A percentile compares a stretch with the other conserved stretches of the same genome.
Conservation (phyloP, 2,888 invertebrate genomes). For the Chymomyza procnemis region DNA sequence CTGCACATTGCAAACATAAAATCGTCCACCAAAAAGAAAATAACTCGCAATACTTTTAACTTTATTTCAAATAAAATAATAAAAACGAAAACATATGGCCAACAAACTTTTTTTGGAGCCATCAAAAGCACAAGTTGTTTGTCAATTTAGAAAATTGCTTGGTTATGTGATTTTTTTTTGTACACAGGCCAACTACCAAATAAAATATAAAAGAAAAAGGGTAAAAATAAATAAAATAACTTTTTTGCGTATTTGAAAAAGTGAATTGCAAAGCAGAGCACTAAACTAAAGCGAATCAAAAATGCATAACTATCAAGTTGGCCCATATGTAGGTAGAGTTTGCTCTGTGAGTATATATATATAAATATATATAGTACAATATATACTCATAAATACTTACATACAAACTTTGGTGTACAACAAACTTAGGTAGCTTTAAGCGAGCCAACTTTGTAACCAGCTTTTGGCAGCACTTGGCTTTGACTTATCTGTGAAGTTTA, state of each 20-base stretch:
- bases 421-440: not conserved
- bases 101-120: not conserved
- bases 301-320: not conserved
- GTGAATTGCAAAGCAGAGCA: not conserved
- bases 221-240: not conserved
- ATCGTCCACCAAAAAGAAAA: not conserved
- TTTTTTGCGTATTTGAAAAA: not conserved
- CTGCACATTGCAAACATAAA: no score
- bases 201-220: not conserved
- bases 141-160: constrained; percentile 3
- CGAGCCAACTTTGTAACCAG: not conserved
- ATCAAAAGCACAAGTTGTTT: constrained; percentile 1
- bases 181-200: not conserved
- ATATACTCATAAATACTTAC: constrained; percentile 10
- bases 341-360: not conserved
- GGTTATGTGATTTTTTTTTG: not conserved
- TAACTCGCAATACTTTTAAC: not conserved
- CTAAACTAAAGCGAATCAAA: not conserved
- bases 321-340: not conserved
- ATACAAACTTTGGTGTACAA: no score
- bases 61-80: not conserved
- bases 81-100: not conserved
- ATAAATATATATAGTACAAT: not conserved
- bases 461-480: constrained; percentile 9
- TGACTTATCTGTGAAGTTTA: constrained; percentile 23